Percentiles rank a stretch among this genome's conserved stretches.
Evolutionary conservation across 1,140 invertebrate species (phyloP).

Genomic region (Metaphire vulgaris): DNA sequence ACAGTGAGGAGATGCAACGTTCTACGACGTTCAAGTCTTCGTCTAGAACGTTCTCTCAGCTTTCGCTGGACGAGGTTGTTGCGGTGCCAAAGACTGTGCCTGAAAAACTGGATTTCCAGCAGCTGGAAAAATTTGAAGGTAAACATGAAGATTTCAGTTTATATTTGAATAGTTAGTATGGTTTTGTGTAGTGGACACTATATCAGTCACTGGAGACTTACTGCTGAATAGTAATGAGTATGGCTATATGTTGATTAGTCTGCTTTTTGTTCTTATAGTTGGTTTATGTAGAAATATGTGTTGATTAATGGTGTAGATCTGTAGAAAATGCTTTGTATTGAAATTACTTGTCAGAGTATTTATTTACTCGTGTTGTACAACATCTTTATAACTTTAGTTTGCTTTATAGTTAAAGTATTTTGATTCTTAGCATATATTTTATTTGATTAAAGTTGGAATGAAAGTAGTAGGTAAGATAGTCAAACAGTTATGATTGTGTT

Average conservation of each 20-base stretch:
- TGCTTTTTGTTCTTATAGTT: no score
- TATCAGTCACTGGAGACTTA: constrained; percentile 9
- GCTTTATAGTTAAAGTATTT: no score
- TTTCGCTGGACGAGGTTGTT: constrained; percentile 56
- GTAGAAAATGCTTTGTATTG: no score
- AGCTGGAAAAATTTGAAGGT: constrained; percentile 85
- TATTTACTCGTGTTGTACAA: no score
- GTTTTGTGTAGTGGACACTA: no score
- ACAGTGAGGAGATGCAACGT: background rate
- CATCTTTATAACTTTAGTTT: no score
- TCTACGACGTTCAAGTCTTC: background rate
- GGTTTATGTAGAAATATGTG: no score
- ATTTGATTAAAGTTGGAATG: no score
- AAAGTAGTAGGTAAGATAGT: constrained; percentile 4
- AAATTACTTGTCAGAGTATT: no score
- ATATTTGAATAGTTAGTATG: background rate
- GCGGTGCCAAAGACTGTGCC: constrained; percentile 68
- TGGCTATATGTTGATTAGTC: no score
- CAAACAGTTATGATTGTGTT: background rate
- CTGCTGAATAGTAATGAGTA: no score
- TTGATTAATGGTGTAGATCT: no score
- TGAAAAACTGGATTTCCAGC: constrained; percentile 72
- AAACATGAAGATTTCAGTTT: constrained; percentile 38
- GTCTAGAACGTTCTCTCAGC: constrained; percentile 17
- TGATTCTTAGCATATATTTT: constrained; percentile 24